Evolutionary conservation across 2,888 invertebrate genomes (phyloP), one percentile per base, ranked within the genome.

Genomic region (Eristalis pertinax): DNA sequence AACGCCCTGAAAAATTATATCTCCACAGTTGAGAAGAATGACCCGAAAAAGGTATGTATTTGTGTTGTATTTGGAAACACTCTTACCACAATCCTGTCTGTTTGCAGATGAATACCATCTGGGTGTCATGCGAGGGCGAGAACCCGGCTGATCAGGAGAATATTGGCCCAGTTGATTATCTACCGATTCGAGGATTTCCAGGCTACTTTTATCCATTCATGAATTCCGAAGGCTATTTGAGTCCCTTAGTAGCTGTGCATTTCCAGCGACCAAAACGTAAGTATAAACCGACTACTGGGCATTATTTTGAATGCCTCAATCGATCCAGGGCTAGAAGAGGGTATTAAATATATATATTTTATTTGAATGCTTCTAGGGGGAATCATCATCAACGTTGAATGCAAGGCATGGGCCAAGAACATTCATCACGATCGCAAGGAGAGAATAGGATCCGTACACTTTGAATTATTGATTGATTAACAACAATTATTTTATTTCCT

Each of bases 51-150:
- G 90, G 93, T 93, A 32, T 11, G 22, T 22, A 19, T 2, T 63
- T 13, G 35, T 1, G 35, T 26, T 4, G 10, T 7, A 19, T 63
- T 15, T 64, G 13, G 58, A 68, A 60, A 32, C 72, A 22, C 70
- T 56, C 68, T 73, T 75, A 68, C 50, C 0, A 1, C 1, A n/a
- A 8, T 19, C 0, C 50, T n/a, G n/a, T 43, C 90, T 79, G 93
- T 58, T 70, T 93, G 26, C 91, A 97, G 95, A 93, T 96, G 88
- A 96, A 97, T 91, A 97, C 97, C 90, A 95, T 99, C 89, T 98
- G 98, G 96, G 95, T 99, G 15, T 96, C 97, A 7, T 99, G 99
- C 92, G 96, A 97, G 90, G 99, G 99, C 65, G 98, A 98, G 94
- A 97, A 97, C 93, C 97, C 98, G 0, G 97, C 97, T 0, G 99